Percentiles rank a stretch among this genome's conserved stretches.
Evolutionary conservation across 53 echinoderm and acorn worm species (phyloP).

Genomic region (Actinopyga echinites): DNA sequence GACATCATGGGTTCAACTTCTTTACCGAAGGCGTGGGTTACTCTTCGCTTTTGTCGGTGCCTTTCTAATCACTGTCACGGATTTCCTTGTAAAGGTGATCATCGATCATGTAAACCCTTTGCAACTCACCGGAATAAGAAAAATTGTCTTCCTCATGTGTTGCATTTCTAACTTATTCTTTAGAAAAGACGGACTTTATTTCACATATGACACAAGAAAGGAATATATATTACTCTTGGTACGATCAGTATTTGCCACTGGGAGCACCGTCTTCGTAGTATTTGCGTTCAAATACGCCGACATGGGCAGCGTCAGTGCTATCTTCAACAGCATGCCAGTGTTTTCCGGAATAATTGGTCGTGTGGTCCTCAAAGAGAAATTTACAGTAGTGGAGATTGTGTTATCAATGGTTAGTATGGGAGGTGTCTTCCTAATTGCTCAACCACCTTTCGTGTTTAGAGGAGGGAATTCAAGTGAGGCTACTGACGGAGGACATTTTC

Average conservation of each 20-base stretch:
- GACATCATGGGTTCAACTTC: neutral
- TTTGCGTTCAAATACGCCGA: slow-evolving; percentile 30
- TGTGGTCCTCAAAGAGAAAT: slow-evolving; percentile 41
- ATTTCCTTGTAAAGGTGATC: slow-evolving; percentile 19
- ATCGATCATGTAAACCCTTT: neutral
- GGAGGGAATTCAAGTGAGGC: neutral
- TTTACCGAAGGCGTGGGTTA: neutral
- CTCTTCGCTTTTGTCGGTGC: slow-evolving; percentile 1
- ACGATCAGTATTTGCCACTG: neutral
- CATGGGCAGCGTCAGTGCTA: slow-evolving; percentile 40
- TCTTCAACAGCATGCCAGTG: slow-evolving; percentile 43
- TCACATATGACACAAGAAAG: neutral
- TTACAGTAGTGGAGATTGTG: slow-evolving; percentile 32
- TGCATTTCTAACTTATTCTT: neutral
- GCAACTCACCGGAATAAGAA: neutral
- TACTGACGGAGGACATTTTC: neutral
- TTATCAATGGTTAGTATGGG: slow-evolving; percentile 22
- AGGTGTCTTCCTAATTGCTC: slow-evolving; percentile 44
- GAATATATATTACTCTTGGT: neutral
- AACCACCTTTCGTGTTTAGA: slow-evolving; percentile 52
- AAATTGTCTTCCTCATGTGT: neutral
- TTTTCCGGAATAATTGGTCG: slow-evolving; percentile 49
- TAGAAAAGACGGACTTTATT: neutral
- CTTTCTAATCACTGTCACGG: neutral
- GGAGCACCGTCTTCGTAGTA: neutral